These are phyloP conservation scores for Campoplex nolae DNA, from an alignment of 2,888 invertebrate species.

Conservation along the genomic window DNA sequence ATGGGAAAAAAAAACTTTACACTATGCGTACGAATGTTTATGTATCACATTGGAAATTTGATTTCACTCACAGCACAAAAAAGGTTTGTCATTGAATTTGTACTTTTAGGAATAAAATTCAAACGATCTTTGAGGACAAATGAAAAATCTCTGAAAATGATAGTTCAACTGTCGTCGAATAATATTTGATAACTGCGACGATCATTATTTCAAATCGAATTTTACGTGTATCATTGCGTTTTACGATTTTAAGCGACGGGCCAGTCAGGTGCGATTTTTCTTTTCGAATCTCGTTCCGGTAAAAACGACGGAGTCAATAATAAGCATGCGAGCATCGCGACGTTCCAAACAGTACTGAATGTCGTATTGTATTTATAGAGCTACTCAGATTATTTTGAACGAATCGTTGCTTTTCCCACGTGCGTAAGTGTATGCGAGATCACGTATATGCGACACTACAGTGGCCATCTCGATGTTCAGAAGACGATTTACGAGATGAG, in stretches of 20 bases:
- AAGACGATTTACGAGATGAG: slow-evolving; percentile 38
- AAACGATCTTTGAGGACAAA: background rate
- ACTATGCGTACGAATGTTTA: background rate
- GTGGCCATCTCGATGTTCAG: slow-evolving; percentile 37
- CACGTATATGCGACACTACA: slow-evolving; percentile 41
- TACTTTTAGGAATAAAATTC: background rate
- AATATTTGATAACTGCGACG: background rate
- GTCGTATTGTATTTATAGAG: slow-evolving; percentile 85
- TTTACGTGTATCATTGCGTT: background rate
- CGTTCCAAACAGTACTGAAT: slow-evolving; percentile 83
- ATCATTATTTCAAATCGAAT: background rate
- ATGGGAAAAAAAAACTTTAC: background rate
- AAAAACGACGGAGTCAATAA: slow-evolving; percentile 73
- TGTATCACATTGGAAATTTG: background rate
- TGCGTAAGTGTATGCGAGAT: slow-evolving; percentile 68
- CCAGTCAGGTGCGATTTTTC: slow-evolving; percentile 20
- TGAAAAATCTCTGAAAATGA: background rate
- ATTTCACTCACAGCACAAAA: slow-evolving; percentile 7
- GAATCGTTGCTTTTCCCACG: slow-evolving; percentile 78
- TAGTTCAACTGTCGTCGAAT: background rate
- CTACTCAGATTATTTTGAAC: slow-evolving; percentile 81
- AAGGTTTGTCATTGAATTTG: background rate
- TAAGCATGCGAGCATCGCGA: slow-evolving; percentile 82
- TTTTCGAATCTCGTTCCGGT: slow-evolving; percentile 48
- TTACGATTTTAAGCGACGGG: background rate